Base-by-base conservation (phyloP, 2,797 vertebrate genomes). In the Echiichthys vipera region DNA sequence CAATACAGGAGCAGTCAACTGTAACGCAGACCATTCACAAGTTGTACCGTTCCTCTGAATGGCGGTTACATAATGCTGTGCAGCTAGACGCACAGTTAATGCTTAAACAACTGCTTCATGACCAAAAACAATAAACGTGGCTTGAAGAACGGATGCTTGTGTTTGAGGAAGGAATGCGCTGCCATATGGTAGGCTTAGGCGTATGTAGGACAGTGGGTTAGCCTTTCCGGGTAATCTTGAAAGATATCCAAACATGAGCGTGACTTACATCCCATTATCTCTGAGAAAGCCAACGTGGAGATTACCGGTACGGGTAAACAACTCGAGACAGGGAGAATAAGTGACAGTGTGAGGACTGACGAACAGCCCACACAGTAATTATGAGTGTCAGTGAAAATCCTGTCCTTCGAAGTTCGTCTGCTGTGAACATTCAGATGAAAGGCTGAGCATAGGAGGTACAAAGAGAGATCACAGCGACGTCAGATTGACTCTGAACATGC, bases 181-280 rank as follows among this genome's bases (percentile, higher is more conserved):
- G 71, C 55, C 66, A 81, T 80, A 71, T 67, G 70, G 76, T 56
- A 34, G 40, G 30, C n/a, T 77, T 65, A 58, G 54, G 53, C 42
- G 67, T 59, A 73, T 80, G 70, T 68, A 59, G 74, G 77, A 42
- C 71, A 77, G 46, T 32, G 40, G 68, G 75, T 50, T 78, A 72
- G 82, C 76, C 79, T 69, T 63, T 62, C 58, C 17, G 7, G 24
- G 61, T 65, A 79, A 81, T 77, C 80, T 78, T 57, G 74, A 85
- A 68, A 81, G 70, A 71, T 22, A 80, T 78, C 77, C 66, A 68
- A 71, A 36, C 17, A 39, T 51, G n/a, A 66, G 42, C 25, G 37
- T 81, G 66, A 77, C 40, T 72, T 58, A 51, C 20, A 74, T 74
- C 63, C 59, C 65, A 78, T 78, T 76, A 76, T 77, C 66, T 53